Conservation (phyloP, 2,113 vertebrate genomes). For the Chionomys nivalis region DNA sequence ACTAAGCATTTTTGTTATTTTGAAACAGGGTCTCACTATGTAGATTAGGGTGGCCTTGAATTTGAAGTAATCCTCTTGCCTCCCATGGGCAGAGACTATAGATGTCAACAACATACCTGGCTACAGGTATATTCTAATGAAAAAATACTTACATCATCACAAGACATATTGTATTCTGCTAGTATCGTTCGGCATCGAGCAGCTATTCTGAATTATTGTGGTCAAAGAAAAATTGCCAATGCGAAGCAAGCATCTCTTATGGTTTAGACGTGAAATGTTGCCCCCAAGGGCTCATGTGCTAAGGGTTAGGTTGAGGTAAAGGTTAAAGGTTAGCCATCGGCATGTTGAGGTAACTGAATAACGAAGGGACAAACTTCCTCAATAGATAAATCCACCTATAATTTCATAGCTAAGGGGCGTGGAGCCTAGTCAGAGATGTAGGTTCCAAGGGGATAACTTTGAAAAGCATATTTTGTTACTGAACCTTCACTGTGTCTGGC, state of each 20-base stretch:
- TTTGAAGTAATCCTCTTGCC: not conserved
- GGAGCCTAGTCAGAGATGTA: not conserved
- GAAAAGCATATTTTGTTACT: not conserved
- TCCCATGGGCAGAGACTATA: not conserved
- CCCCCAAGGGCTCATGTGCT: not conserved
- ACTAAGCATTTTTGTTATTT: not conserved
- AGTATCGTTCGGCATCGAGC: constrained; percentile 97
- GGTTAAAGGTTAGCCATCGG: not conserved
- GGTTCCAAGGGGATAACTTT: not conserved
- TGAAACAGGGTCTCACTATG: not conserved
- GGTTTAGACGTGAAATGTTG: not conserved
- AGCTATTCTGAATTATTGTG: constrained; percentile 90
- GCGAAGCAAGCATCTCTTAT: not conserved
- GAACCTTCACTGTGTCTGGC: not conserved
- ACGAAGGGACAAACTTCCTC: not conserved
- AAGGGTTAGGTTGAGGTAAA: not conserved
- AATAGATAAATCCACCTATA: not conserved
- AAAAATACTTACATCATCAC: constrained; percentile 95
- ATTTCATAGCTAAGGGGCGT: not conserved
- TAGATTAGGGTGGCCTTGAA: not conserved
- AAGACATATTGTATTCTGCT: constrained; percentile 99
- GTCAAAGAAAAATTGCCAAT: constrained; percentile 86
- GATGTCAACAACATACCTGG: not conserved
- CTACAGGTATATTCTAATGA: not conserved
- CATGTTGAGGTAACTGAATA: not conserved